Conservation (phyloP, 2,888 invertebrate species). For the Rhamnusium bicolor region DNA sequence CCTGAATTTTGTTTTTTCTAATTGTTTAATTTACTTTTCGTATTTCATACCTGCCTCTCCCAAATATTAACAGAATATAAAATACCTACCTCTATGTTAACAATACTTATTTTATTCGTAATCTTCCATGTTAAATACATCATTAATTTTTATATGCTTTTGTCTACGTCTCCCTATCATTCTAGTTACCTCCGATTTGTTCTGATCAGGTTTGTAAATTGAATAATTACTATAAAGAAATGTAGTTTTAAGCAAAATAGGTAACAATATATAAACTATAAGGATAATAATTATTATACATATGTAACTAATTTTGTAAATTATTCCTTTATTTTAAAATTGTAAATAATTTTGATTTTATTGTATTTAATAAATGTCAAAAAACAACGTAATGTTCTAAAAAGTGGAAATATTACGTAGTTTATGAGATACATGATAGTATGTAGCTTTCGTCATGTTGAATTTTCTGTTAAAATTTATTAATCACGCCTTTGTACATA, state of each 20-base stretch:
- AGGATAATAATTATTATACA: conserved; percentile 27
- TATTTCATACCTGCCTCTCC: conserved; percentile 10
- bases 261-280: conserved; percentile 16
- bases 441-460: conserved; percentile 19
- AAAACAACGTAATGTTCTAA: conserved; percentile 37
- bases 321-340: conserved; percentile 5
- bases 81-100: conserved; percentile 21
- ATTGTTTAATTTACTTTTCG: not conserved
- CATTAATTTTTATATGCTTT: not conserved
- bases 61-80: conserved; percentile 24
- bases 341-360: conserved; percentile 28
- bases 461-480: conserved; percentile 17
- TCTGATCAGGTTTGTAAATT: not conserved
- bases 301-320: conserved; percentile 31
- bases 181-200: not conserved
- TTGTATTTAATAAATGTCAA: conserved; percentile 23
- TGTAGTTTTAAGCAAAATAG: not conserved
- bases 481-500: conserved; percentile 63
- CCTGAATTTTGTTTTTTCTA: not conserved
- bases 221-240: not conserved
- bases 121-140: not conserved
- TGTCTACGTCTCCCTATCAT: not conserved
- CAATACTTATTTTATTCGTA: conserved; percentile 17
- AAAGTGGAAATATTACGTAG: conserved; percentile 31
- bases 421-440: conserved; percentile 13